A percentile compares a stretch with the other conserved stretches of the same genome.
Evolutionary conservation across 2,888 invertebrate species (phyloP).

Genomic region (Pharmacophagus antenor): DNA sequence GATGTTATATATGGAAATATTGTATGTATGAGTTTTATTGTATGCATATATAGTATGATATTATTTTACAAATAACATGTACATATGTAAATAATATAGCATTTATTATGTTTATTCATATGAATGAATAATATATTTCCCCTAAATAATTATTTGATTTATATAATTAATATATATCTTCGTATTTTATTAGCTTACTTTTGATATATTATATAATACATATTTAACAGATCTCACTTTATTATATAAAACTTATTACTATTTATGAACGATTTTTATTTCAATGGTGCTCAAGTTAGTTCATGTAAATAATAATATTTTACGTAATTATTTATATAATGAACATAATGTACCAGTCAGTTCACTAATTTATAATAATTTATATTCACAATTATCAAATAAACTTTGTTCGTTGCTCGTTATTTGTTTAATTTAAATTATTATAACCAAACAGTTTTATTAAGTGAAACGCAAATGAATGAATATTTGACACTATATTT

Average conservation of each 20-base stretch:
- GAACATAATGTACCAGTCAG: slow-evolving; percentile 43
- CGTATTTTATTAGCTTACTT: neutral
- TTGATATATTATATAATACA: slow-evolving; percentile 40
- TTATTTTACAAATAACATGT: slow-evolving; percentile 35
- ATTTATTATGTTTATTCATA: slow-evolving; percentile 54
- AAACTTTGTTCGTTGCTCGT: slow-evolving; percentile 65
- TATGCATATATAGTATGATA: slow-evolving; percentile 30
- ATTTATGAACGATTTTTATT: slow-evolving; percentile 25
- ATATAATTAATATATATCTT: neutral
- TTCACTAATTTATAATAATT: slow-evolving; percentile 48
- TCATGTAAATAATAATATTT: slow-evolving; percentile 38
- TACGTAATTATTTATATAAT: slow-evolving; percentile 41
- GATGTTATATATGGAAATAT: slow-evolving; percentile 12
- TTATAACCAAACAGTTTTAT: neutral
- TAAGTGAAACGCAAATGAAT: too few species aligned
- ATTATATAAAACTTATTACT: slow-evolving; percentile 36
- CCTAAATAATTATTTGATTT: slow-evolving; percentile 5
- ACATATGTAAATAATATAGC: slow-evolving; percentile 44
- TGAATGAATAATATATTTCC: slow-evolving; percentile 38
- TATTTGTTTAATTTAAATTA: slow-evolving; percentile 36
- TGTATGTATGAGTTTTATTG: slow-evolving; percentile 28
- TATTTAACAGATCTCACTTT: slow-evolving; percentile 57
- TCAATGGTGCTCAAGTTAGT: slow-evolving; percentile 55
- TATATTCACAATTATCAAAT: slow-evolving; percentile 60
- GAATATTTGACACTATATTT: too few species aligned